phyloP scores from a whole-genome alignment of 2,797 vertebrate genomes.

The Gymnocypris eckloni region DNA sequence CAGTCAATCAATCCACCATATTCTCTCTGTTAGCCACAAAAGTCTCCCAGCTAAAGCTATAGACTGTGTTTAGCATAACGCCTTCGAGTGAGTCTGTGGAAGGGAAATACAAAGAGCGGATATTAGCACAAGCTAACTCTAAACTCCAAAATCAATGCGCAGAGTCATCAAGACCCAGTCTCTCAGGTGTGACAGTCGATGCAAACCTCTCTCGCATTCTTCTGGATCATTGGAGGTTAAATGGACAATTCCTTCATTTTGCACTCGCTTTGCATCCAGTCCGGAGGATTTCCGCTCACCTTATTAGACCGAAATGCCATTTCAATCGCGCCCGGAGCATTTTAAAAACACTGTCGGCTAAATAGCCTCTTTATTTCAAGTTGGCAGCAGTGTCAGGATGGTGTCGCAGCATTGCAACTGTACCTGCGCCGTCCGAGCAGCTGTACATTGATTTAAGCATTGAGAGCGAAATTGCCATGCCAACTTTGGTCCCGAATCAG shows the following conservation, averaged over 20 bases:
- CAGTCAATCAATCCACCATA: background rate
- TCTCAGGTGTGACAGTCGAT: constrained; percentile 39
- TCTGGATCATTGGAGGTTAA: constrained; percentile 45
- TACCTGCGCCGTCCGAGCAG: constrained; percentile 49
- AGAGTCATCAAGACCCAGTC: background rate
- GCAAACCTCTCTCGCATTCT: constrained; percentile 31
- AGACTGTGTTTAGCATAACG: constrained; percentile 15
- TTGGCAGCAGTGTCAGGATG: background rate
- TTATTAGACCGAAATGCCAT: constrained; percentile 27
- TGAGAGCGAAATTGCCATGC: constrained; percentile 74
- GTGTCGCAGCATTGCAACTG: background rate
- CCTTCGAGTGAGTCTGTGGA: constrained; percentile 20
- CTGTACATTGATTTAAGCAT: constrained; percentile 80
- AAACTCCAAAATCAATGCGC: background rate
- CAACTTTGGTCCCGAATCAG: constrained; percentile 77
- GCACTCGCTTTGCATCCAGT: background rate
- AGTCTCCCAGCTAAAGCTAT: constrained; percentile 10
- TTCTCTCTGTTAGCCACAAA: constrained; percentile 18
- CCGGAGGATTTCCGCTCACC: background rate
- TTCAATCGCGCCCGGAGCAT: background rate
- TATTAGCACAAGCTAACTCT: constrained; percentile 13
- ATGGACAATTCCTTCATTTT: constrained; percentile 11
- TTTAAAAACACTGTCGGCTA: too few relatives aligned
- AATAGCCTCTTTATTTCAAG: too few relatives aligned
- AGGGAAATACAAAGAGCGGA: constrained; percentile 17